Evolutionary conservation across 37 sponge, comb jelly and placozoan species (phyloP), one percentile per base, ranked within the genome.

Genomic region (Agelas oroides): DNA sequence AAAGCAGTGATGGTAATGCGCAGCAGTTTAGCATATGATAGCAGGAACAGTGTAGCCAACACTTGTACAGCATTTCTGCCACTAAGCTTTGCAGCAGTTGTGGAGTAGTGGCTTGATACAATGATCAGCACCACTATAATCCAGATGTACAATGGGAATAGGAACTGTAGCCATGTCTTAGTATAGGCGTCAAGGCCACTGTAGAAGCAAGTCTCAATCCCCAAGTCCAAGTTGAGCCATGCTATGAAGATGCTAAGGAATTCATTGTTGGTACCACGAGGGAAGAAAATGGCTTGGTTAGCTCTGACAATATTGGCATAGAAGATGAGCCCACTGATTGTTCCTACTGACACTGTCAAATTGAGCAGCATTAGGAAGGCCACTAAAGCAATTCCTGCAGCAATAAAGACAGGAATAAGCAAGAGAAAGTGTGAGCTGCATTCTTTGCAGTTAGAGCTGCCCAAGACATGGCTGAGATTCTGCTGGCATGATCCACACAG

Each of bases 241-340:
- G 83, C 73, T 27, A 83, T 25, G 38, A 81, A 69, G n/a, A 41
- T 35, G 24, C 23, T 46, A 8, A 46, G 46, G 46, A 46, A 46
- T 34, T 64, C 35, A 25, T 40, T 38, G 21, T 39, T 46, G 30
- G 36, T 23, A 6, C 6, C 25, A 34, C 64, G n/a, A 11, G 59
- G 16, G 30, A 77, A 77, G n/a, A 77, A 63, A 20, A 77, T 38
- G 39, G 30, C 52, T 21, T 58, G 40, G 27, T 67, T 64, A 31
- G 55, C 54, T 21, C 69, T 5, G 1, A 85, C 41, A 34, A 84
- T 65, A 24, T 62, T 75, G 3, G 75, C 53, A 63, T 84, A 84
- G 68, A 84, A 75, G 20, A 75, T 40, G 1, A 73, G 46, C 20
- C 84, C 84, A 65, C 75, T 84, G 37, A 84, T 84, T 20, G 78